Conservation (phyloP, 2,797 vertebrate species). For the Platyrinchus mystaceus region DNA sequence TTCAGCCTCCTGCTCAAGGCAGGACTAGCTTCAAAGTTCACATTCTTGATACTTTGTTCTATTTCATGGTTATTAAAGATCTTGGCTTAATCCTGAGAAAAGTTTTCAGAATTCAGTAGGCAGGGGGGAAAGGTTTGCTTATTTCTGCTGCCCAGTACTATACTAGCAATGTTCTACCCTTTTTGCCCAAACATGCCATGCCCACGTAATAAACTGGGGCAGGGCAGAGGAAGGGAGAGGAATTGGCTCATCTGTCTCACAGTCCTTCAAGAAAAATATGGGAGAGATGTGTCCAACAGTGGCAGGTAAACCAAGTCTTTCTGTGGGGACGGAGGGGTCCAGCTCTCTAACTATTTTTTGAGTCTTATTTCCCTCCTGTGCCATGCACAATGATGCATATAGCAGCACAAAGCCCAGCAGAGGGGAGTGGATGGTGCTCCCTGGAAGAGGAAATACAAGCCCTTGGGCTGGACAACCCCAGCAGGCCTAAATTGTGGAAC, state of each 20-base stretch:
- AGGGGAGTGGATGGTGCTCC: not conserved
- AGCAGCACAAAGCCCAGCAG: not conserved
- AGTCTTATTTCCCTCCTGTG: not conserved
- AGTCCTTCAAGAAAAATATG: not conserved
- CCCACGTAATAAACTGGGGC: accelerated
- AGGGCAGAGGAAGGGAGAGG: not conserved
- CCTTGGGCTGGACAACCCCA: not conserved
- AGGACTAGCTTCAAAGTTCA: not conserved
- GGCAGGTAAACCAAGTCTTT: not conserved
- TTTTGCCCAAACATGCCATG: not conserved
- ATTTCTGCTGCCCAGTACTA: not conserved
- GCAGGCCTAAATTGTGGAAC: accelerated
- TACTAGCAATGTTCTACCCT: accelerated
- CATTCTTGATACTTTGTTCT: not conserved
- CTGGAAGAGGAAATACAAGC: not conserved
- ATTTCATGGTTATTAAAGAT: not conserved
- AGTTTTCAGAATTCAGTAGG: not conserved
- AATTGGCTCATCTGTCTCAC: not conserved
- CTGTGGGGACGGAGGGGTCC: not conserved
- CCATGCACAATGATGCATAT: not conserved
- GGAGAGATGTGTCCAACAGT: not conserved
- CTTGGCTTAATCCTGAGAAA: not conserved
- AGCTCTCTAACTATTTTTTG: not conserved
- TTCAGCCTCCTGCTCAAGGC: not conserved
- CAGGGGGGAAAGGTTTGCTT: not conserved